These are phyloP conservation scores for Dicaeum eximium DNA, from an alignment of 2,113 vertebrate species.

Conservation along the genomic window DNA sequence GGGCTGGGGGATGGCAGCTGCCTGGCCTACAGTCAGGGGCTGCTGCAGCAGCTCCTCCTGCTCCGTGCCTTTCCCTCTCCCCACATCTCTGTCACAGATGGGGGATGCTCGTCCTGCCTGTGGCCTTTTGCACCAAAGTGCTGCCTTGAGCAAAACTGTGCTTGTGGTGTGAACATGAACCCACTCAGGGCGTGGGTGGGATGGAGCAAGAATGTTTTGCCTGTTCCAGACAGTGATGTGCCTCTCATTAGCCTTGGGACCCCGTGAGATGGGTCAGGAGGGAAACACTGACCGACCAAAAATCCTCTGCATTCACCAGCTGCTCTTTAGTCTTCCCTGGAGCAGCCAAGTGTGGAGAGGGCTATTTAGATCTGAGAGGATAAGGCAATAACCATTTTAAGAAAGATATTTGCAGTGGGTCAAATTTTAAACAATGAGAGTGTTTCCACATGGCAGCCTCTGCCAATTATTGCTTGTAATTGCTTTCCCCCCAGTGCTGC, in stretches of 20 bases:
- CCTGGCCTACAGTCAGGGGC: background rate
- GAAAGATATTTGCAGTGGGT: conserved; percentile 24
- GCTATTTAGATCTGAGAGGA: conserved; percentile 16
- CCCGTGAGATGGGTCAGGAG: background rate
- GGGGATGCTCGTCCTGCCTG: fast-evolving
- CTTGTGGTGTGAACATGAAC: background rate
- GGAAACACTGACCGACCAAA: background rate
- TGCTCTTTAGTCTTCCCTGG: background rate
- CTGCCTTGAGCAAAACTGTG: background rate
- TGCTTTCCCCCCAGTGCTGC: background rate
- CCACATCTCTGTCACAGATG: fast-evolving
- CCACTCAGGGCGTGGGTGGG: fast-evolving
- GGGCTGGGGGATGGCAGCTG: background rate
- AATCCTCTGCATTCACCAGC: background rate
- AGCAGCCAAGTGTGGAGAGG: conserved; percentile 1
- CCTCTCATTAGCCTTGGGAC: background rate
- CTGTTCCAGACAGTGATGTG: background rate
- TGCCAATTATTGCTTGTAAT: conserved; percentile 65
- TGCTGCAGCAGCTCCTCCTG: background rate
- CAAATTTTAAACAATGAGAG: conserved; percentile 52
- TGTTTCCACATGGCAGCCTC: conserved; percentile 35
- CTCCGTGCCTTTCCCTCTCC: background rate
- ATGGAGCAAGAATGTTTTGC: background rate
- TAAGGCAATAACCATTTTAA: conserved; percentile 42
- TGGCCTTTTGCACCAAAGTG: background rate